Conservation (phyloP, 2,888 invertebrate species). For the Chaetoderma sp. region DNA sequence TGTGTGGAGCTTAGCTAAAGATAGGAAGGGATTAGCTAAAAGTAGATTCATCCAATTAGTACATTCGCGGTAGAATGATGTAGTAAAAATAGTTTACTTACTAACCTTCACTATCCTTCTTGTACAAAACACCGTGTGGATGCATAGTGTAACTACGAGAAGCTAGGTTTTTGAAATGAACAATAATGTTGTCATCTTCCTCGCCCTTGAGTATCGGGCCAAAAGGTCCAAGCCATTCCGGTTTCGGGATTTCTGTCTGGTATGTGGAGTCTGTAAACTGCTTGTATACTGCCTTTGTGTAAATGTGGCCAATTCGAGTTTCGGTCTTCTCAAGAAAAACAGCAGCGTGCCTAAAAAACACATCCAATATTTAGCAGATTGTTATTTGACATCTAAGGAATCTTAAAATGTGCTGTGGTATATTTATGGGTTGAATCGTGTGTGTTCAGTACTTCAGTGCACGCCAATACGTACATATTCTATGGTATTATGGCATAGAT, state of each 20-base stretch:
- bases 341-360: constrained; percentile 24
- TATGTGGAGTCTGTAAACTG: constrained; percentile 35
- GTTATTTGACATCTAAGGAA: too few relatives aligned
- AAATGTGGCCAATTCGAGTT: constrained; percentile 37
- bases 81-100: too few relatives aligned
- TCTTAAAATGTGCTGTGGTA: too few relatives aligned
- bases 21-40: too few relatives aligned
- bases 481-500: too few relatives aligned
- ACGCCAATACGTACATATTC: too few relatives aligned
- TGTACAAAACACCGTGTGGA: constrained; percentile 44
- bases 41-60: too few relatives aligned
- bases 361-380: too few relatives aligned
- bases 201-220: constrained; percentile 40
- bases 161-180: constrained; percentile 41
- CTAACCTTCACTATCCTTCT: constrained; percentile 42
- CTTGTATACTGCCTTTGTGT: constrained; percentile 37
- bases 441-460: too few relatives aligned
- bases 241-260: constrained; percentile 18
- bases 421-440: too few relatives aligned
- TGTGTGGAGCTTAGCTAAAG: too few relatives aligned
- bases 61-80: too few relatives aligned
- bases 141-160: constrained; percentile 36
- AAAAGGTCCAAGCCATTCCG: constrained; percentile 35
- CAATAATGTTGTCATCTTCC: constrained; percentile 32
- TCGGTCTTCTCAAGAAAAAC: constrained; percentile 26